Evolutionary conservation across 2,888 invertebrate species (phyloP).

Genomic region (Lutraria lutraria): DNA sequence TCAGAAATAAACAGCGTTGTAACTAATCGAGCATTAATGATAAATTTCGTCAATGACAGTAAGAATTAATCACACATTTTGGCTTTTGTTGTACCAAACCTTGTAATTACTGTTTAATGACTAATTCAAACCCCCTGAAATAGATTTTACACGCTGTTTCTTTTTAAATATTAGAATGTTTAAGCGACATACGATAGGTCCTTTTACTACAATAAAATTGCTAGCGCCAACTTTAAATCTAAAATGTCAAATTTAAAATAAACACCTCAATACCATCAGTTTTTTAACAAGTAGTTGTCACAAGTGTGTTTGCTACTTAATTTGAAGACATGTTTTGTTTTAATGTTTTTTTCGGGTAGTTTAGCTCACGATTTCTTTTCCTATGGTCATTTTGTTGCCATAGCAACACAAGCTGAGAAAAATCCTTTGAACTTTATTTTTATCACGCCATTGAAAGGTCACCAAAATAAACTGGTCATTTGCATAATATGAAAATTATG

Average conservation of each 20-base stretch:
- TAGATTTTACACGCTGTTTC: not conserved
- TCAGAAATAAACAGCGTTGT: not conserved
- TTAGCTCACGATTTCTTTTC: not conserved
- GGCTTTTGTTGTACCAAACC: constrained; percentile 29
- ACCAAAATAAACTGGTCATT: not conserved
- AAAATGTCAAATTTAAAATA: not conserved
- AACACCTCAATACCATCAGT: not conserved
- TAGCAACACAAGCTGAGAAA: not conserved
- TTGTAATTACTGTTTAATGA: constrained; percentile 38
- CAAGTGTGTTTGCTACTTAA: not conserved
- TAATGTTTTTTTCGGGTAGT: not conserved
- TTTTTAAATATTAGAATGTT: not conserved
- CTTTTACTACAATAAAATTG: not conserved
- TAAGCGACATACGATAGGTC: not conserved
- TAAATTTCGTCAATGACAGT: constrained; percentile 34
- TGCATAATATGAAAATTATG: constrained; percentile 23
- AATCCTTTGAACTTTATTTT: not conserved
- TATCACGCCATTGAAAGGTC: not conserved
- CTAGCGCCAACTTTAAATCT: not conserved
- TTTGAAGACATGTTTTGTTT: not conserved
- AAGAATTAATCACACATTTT: constrained; percentile 38
- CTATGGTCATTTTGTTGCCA: not conserved
- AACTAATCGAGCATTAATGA: constrained; percentile 42
- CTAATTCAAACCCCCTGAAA: constrained; percentile 22
- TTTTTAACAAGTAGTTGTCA: not conserved